Percentiles rank a stretch among this genome's conserved stretches.
Evolutionary conservation across 2,113 vertebrate species (phyloP).

Genomic region (Odocoileus hemionus): DNA sequence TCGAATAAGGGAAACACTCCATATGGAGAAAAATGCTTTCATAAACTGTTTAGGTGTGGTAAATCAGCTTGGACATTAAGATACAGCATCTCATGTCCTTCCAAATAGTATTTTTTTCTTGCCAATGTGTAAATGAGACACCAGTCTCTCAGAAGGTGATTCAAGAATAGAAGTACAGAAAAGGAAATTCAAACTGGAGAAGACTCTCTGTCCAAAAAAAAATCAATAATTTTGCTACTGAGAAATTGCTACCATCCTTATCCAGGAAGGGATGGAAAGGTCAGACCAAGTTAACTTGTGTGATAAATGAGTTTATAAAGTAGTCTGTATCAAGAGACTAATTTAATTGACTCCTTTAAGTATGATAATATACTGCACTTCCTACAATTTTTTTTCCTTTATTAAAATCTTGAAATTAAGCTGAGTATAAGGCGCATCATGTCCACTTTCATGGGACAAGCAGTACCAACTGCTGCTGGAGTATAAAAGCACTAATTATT

Average conservation of each 20-base stretch:
- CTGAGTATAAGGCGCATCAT: not conserved
- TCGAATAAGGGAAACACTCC: not conserved
- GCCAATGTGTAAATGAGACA: not conserved
- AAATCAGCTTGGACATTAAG: slow-evolving; percentile 3
- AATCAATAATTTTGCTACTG: slow-evolving; percentile 64
- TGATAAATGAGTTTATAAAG: slow-evolving; percentile 74
- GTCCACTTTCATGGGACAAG: not conserved
- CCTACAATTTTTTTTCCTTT: slow-evolving; percentile 52
- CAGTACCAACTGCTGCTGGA: not conserved
- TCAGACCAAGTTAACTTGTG: slow-evolving; percentile 62
- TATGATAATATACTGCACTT: slow-evolving; percentile 55
- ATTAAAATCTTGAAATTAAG: slow-evolving; percentile 64
- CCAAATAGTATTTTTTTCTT: not conserved
- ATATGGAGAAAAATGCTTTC: not conserved
- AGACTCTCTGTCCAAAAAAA: slow-evolving; percentile 43
- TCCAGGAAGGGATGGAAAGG: slow-evolving; percentile 47
- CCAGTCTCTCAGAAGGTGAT: slow-evolving; percentile 22
- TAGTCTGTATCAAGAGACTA: slow-evolving; percentile 54
- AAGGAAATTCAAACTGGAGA: slow-evolving; percentile 58
- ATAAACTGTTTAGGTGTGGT: slow-evolving; percentile 19
- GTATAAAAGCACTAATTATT: not conserved
- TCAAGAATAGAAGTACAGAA: slow-evolving; percentile 33
- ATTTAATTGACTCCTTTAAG: slow-evolving; percentile 65
- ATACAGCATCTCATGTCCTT: not conserved
- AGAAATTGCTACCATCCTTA: slow-evolving; percentile 65